Percentiles rank a stretch among this genome's conserved stretches.
These are phyloP conservation scores for Ascaphus truei DNA, from an alignment of 2,113 vertebrate species.

Conservation along the genomic window DNA sequence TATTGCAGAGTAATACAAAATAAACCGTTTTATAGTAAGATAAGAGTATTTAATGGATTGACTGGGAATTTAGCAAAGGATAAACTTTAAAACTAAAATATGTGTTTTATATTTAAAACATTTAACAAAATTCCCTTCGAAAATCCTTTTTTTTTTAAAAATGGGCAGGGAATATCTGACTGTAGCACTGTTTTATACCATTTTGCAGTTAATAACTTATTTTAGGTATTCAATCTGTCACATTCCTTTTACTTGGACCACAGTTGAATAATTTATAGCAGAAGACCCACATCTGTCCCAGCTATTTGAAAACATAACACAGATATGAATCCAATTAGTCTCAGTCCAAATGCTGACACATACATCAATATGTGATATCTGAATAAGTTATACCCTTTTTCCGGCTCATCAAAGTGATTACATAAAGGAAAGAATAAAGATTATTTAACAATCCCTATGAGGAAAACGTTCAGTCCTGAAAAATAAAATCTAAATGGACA, in stretches of 20 bases:
- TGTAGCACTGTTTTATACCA: conserved; percentile 57
- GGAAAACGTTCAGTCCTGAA: conserved; percentile 33
- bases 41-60: too few species aligned
- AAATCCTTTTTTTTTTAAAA: too few species aligned
- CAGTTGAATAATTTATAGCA: conserved; percentile 64
- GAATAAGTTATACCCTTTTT: conserved; percentile 53
- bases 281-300: conserved; percentile 64
- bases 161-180: conserved; percentile 3
- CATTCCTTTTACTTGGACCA: conserved; percentile 66
- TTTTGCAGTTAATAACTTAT: conserved; percentile 74
- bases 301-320: conserved; percentile 66
- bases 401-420: conserved; percentile 47
- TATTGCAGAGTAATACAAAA: too few species aligned
- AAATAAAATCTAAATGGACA: too few species aligned
- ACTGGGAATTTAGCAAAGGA: too few species aligned
- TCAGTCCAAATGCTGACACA: conserved; percentile 54
- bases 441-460: conserved; percentile 46
- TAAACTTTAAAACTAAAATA: too few species aligned
- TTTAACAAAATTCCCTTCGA: too few species aligned
- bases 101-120: too few species aligned
- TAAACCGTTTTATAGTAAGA: too few species aligned
- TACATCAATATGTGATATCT: conserved; percentile 46
- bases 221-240: conserved; percentile 71
- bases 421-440: conserved; percentile 46
- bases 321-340: conserved; percentile 69